Conservation (phyloP, 2,113 vertebrate species). For the Anhinga rufa region DNA sequence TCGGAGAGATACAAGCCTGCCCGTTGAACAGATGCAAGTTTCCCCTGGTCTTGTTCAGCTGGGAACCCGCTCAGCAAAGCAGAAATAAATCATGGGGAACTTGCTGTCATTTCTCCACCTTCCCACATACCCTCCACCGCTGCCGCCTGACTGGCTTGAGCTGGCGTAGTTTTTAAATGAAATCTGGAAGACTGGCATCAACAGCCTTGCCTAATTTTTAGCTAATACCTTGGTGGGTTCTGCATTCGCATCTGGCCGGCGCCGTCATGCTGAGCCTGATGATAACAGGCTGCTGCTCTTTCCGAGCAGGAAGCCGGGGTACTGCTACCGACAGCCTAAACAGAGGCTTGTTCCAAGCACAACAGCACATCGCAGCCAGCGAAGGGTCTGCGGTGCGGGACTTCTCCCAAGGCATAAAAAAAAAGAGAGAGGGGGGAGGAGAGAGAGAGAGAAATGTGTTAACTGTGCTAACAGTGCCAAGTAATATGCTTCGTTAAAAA, state of each 20-base stretch:
- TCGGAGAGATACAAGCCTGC: conserved; percentile 42
- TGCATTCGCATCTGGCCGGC: conserved; percentile 78
- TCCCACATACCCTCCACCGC: conserved; percentile 66
- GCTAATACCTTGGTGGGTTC: conserved; percentile 79
- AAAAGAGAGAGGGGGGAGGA: background rate
- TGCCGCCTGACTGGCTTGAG: conserved; percentile 66
- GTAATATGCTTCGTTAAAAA: conserved; percentile 99
- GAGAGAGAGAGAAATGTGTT: conserved; percentile 84
- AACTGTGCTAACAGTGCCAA: conserved; percentile 93
- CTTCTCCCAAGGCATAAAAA: conserved; percentile 79
- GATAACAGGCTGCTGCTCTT: conserved; percentile 77
- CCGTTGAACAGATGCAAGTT: conserved; percentile 84
- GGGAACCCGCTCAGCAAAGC: conserved; percentile 67
- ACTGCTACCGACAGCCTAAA: conserved; percentile 55
- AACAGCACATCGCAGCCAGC: conserved; percentile 71
- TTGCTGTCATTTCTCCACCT: conserved; percentile 78
- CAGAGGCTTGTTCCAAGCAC: conserved; percentile 70
- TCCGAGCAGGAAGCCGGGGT: conserved; percentile 66
- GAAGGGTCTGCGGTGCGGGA: conserved; percentile 69
- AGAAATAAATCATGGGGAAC: conserved; percentile 85
- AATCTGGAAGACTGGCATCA: conserved; percentile 71
- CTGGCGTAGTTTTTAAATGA: conserved; percentile 73
- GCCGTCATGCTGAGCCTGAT: conserved; percentile 71
- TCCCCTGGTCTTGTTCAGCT: conserved; percentile 75
- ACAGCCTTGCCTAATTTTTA: conserved; percentile 77